Conservation (phyloP, 2,113 vertebrate species). For the Hippocampus zosterae region DNA sequence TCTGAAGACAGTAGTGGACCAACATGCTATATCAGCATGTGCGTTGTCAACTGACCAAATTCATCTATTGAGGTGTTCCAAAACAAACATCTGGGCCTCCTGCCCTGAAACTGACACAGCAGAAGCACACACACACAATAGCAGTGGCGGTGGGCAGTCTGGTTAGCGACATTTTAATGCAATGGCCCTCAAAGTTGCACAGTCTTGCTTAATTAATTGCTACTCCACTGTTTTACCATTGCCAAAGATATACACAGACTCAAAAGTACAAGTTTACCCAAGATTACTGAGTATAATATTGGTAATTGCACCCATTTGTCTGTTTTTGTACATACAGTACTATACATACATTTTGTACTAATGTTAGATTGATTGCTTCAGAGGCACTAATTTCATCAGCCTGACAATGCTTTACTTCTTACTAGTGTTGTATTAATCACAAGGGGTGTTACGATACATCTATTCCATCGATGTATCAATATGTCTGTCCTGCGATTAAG, state of each 20-base stretch:
- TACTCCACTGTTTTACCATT: conserved; percentile 19
- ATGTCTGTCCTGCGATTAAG: too few relatives aligned
- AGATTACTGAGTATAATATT: not conserved
- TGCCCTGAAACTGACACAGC: conserved; percentile 46
- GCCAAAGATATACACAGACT: conserved; percentile 4
- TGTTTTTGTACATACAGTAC: not conserved
- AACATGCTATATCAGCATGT: conserved; percentile 21
- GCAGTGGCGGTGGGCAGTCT: conserved; percentile 5
- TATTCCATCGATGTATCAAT: too few relatives aligned
- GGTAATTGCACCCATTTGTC: not conserved
- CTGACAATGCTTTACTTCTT: not conserved
- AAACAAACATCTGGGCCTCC: conserved; percentile 53
- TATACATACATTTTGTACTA: not conserved
- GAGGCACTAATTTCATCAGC: not conserved
- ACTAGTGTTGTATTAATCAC: not conserved
- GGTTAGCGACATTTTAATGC: conserved; percentile 10
- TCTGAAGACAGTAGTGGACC: conserved; percentile 2
- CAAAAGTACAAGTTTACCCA: not conserved
- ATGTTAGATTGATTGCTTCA: not conserved
- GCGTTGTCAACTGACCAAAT: conserved; percentile 39
- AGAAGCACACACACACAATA: conserved; percentile 32
- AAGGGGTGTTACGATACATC: too few relatives aligned
- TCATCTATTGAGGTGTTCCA: conserved; percentile 50
- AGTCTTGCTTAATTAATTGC: not conserved
- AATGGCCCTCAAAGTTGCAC: conserved; percentile 6